Evolutionary conservation across 2,888 invertebrate species (phyloP).

Genomic region (Idaea aversata): DNA sequence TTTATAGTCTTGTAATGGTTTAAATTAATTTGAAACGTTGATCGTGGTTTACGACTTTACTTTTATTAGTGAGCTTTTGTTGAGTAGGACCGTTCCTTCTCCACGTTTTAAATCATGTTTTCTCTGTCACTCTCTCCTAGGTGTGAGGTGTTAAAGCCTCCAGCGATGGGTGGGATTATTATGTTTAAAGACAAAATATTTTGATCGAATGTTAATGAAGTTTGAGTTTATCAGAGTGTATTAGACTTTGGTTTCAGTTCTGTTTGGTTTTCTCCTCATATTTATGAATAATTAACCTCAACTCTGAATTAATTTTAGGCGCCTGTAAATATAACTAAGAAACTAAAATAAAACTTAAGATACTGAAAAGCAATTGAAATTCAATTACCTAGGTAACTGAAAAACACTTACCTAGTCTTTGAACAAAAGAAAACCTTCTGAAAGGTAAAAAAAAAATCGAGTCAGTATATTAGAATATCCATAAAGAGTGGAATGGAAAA

Average conservation of each 20-base stretch:
- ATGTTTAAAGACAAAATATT: not conserved
- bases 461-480: too few relatives aligned
- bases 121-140: not conserved
- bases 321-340: too few relatives aligned
- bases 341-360: too few relatives aligned
- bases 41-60: not conserved
- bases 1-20: conserved; percentile 32
- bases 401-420: too few relatives aligned
- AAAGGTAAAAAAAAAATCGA: too few relatives aligned
- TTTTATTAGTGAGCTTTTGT: not conserved
- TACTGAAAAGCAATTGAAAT: too few relatives aligned
- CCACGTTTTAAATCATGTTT: not conserved
- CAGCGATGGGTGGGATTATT: not conserved
- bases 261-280: not conserved
- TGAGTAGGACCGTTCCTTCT: not conserved
- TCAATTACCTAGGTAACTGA: too few relatives aligned
- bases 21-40: conserved; percentile 10
- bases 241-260: not conserved
- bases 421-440: too few relatives aligned
- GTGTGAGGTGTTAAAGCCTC: not conserved
- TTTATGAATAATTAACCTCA: too few relatives aligned
- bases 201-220: conserved; percentile 1
- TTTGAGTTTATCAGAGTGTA: not conserved
- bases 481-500: too few relatives aligned
- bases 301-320: too few relatives aligned